Conservation (phyloP, 2,797 vertebrate genomes). For the Crax fasciolata region DNA sequence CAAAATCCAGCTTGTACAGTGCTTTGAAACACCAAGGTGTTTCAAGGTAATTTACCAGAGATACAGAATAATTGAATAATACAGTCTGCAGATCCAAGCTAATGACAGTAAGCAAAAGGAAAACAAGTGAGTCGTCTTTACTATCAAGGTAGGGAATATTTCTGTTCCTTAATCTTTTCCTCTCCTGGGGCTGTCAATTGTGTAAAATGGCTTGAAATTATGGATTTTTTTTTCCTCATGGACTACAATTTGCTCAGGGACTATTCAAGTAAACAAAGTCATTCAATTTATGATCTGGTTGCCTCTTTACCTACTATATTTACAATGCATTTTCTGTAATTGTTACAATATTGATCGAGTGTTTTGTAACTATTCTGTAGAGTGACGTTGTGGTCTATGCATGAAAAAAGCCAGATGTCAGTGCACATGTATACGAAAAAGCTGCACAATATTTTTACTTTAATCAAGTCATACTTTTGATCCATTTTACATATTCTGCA, state of each 20-base stretch:
- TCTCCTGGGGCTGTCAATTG: slow-evolving; percentile 67
- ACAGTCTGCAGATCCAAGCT: slow-evolving; percentile 27
- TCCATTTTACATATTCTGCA: neutral
- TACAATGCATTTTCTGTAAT: slow-evolving; percentile 55
- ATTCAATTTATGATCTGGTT: slow-evolving; percentile 63
- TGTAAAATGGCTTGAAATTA: slow-evolving; percentile 70
- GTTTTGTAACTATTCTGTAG: slow-evolving; percentile 33
- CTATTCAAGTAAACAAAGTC: slow-evolving; percentile 70
- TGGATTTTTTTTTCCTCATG: slow-evolving; percentile 48
- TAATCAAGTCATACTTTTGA: neutral
- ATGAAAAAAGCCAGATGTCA: neutral
- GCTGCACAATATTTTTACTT: neutral
- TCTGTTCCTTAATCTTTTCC: slow-evolving; percentile 60
- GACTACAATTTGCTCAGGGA: slow-evolving; percentile 67
- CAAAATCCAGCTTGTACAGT: slow-evolving; percentile 4
- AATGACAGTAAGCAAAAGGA: slow-evolving; percentile 30
- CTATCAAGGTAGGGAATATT: slow-evolving; percentile 44
- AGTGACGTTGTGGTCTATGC: neutral
- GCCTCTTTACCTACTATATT: slow-evolving; percentile 25
- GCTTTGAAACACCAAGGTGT: slow-evolving; percentile 25
- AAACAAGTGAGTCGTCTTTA: slow-evolving; percentile 56
- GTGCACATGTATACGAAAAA: neutral
- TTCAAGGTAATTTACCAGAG: slow-evolving; percentile 51
- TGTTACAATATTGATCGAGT: slow-evolving; percentile 59
- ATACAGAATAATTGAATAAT: slow-evolving; percentile 66